Percentiles rank a stretch among this genome's conserved stretches.
These are phyloP conservation scores for Sebastes schlegelii DNA, from an alignment of 2,113 vertebrate genomes.

Conservation along the genomic window DNA sequence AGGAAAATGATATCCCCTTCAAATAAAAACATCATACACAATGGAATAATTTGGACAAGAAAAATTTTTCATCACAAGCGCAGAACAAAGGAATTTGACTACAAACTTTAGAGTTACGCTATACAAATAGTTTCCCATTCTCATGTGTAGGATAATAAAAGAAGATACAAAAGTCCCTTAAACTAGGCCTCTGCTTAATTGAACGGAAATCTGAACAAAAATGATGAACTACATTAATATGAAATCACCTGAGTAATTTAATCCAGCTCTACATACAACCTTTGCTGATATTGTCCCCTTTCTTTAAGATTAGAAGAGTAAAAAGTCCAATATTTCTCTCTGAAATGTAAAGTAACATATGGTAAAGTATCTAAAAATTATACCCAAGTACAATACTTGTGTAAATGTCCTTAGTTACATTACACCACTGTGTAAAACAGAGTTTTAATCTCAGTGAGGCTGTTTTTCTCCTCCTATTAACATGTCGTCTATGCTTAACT, in stretches of 20 bases:
- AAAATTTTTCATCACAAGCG: slow-evolving; percentile 13
- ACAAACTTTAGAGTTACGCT: slow-evolving; percentile 17
- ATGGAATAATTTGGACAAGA: slow-evolving; percentile 42
- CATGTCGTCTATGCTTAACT: not conserved
- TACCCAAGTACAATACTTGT: not conserved
- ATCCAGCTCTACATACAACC: slow-evolving; percentile 63
- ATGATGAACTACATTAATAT: slow-evolving; percentile 59
- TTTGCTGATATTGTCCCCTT: slow-evolving; percentile 40
- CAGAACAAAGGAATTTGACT: slow-evolving; percentile 3
- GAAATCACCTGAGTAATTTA: slow-evolving; percentile 81
- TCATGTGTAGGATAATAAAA: slow-evolving; percentile 27
- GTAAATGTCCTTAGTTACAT: not conserved
- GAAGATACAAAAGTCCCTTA: slow-evolving; percentile 55
- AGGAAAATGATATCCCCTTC: slow-evolving; percentile 12
- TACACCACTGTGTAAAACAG: not conserved
- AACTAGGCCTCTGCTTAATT: slow-evolving; percentile 4
- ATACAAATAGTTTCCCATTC: slow-evolving; percentile 41
- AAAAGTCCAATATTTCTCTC: not conserved
- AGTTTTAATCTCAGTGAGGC: not conserved
- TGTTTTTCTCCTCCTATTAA: not conserved
- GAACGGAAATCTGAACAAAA: slow-evolving; percentile 26
- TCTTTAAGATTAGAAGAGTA: slow-evolving; percentile 22
- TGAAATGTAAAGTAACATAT: not conserved
- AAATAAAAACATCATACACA: slow-evolving; percentile 30
- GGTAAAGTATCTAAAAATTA: not conserved